These are phyloP conservation scores for Drosophila nannoptera DNA, from an alignment of 1,140 invertebrate genomes.

Conservation along the genomic window DNA sequence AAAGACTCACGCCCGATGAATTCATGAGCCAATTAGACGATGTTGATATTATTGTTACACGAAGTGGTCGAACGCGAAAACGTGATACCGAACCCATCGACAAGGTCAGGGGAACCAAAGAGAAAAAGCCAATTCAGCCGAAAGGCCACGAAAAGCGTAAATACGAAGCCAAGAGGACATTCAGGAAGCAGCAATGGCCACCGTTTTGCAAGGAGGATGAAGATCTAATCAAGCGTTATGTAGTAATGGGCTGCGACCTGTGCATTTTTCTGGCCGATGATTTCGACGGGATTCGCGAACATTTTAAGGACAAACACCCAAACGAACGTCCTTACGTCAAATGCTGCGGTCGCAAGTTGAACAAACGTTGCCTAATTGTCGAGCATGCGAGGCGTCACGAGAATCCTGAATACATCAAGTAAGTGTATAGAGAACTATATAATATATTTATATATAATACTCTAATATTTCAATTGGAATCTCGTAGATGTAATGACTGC, in stretches of 20 bases:
- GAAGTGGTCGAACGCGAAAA: slow-evolving; percentile 60
- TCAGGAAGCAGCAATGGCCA: slow-evolving; percentile 57
- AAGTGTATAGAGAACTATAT: background rate
- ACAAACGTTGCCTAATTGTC: slow-evolving; percentile 63
- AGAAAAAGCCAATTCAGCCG: slow-evolving; percentile 22
- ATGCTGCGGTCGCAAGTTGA: slow-evolving; percentile 69
- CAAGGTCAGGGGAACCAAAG: slow-evolving; percentile 34
- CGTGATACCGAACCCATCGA: slow-evolving; percentile 26
- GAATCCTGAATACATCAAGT: slow-evolving; percentile 75
- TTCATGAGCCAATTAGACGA: slow-evolving; percentile 44
- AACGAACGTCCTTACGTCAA: slow-evolving; percentile 61
- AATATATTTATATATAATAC: background rate
- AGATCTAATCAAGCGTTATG: slow-evolving; percentile 67
- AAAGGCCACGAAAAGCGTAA: slow-evolving; percentile 46
- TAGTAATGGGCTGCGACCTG: slow-evolving; percentile 74
- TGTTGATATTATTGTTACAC: slow-evolving; percentile 51
- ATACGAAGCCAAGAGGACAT: slow-evolving; percentile 38
- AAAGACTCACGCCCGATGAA: slow-evolving; percentile 54
- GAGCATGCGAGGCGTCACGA: slow-evolving; percentile 70
- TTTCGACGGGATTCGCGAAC: slow-evolving; percentile 65
- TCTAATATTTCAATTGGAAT: background rate
- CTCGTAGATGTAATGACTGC: slow-evolving; percentile 64
- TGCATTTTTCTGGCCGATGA: slow-evolving; percentile 69
- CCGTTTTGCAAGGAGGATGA: slow-evolving; percentile 70
- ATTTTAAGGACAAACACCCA: slow-evolving; percentile 65